Evolutionary conservation across 2,113 vertebrate species (phyloP).

Genomic region (Cavia aperea): DNA sequence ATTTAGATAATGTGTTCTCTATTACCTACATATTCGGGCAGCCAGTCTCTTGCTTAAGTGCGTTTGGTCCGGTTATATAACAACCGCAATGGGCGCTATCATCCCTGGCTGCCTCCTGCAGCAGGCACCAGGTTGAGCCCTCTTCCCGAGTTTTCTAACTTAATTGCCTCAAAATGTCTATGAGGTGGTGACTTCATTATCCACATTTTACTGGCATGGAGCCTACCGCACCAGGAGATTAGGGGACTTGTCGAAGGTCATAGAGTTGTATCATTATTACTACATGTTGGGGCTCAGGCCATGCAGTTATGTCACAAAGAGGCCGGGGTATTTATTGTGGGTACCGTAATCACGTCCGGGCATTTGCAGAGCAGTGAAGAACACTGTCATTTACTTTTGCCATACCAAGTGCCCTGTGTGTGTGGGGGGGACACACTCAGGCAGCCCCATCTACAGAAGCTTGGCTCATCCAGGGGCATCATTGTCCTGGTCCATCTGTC

Average conservation of each 20-base stretch:
- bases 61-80: background rate
- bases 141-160: background rate
- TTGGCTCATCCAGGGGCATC: background rate
- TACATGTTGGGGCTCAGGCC: background rate
- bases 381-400: background rate
- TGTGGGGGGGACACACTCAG: background rate
- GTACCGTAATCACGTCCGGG: background rate
- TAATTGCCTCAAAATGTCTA: background rate
- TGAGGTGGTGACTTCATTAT: background rate
- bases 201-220: background rate
- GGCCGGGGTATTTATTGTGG: background rate
- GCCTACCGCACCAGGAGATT: fast-evolving
- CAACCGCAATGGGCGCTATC: too few species aligned
- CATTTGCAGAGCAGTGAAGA: background rate
- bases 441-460: background rate
- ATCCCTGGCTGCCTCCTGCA: background rate
- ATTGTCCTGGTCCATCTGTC: background rate
- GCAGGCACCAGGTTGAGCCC: background rate
- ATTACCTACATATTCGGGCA: background rate
- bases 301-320: background rate
- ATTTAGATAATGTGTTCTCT: background rate
- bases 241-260: background rate
- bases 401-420: background rate
- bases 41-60: background rate
- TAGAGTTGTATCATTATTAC: background rate